Base-by-base conservation (phyloP, 2,113 vertebrate species). In the Megaptera novaeangliae region DNA sequence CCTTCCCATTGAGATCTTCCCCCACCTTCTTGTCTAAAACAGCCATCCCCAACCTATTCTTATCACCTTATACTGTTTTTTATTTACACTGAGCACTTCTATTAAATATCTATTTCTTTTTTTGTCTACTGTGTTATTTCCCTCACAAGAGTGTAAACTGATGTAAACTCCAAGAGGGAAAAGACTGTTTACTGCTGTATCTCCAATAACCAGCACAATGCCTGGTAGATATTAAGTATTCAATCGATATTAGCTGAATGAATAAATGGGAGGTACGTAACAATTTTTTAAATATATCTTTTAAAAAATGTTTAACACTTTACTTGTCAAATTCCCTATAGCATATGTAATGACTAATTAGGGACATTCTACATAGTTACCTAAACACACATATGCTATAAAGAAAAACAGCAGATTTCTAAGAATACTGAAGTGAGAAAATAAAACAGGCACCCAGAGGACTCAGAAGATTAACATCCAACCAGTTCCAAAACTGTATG, bases 291-390 rank as follows among this genome's bases (percentile, higher is more conserved):
- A 77, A 55, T 69, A 44, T 39, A 92, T 93, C 49, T 93, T 95
- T 39, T 94, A 7, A 80, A 89, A 94, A 93, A 64, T 59, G 88
- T 81, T 87, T 87, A 95, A 92, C 63, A 94, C 14, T 84, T 78
- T 77, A 39, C n/a, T 75, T 95, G 61, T 69, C 77, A 97, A 96
- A 95, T 95, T 96, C 34, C 21, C 94, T 66, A 69, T 0, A 69
- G 68, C n/a, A 77, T 9, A 75, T 34, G 23, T 95, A 81, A 84
- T 12, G 6, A 96, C 41, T 82, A 92, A 86, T 55, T 11, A 72
- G n/a, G 29, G 25, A 64, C 17, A 96, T 68, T 95, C 44, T 14
- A 91, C 52, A 82, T 0, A 85, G 49, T 89, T 92, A 93, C 34
- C 36, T 85, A 88, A 88, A 98, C n/a, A 94, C 25, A 91, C 11